Base-by-base conservation (phyloP, 2,113 vertebrate genomes). In the Taxidea taxus region DNA sequence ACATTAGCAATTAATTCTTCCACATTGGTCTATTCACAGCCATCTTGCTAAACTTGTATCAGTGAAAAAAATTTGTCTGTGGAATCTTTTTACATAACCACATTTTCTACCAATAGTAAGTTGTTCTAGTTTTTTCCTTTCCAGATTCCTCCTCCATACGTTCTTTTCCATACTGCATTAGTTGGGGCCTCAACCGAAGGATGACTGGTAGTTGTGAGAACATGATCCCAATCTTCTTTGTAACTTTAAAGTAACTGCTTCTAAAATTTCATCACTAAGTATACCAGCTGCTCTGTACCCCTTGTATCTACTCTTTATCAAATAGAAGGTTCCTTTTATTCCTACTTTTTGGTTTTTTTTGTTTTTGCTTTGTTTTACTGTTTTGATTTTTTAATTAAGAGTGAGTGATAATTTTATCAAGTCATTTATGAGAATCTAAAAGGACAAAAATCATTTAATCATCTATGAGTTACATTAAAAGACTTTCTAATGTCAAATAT, bases 351-450 rank as follows among this genome's bases (percentile, higher is more conserved):
- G 9, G 31, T 12, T 4, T 84, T 84, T 58, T 93, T 56, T 70
- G 15, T 74, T 60, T 62, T 62, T 64, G 16, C 47, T 86, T 70
- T 91, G 20, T 54, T 70, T 75, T 47, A 6, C 14, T n/a, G 2
- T 47, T 93, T 75, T 81, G 8, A 34, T 68, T 86, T 92, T 90
- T 90, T 51, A 74, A 80, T 72, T 14, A 85, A 86, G 34, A 97
- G 86, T 54, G 18, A 18, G 9, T 80, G 13, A 85, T n/a, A 68
- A 90, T 56, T 87, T 51, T 66, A 85, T 66, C 86, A 54, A 39
- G 3, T 86, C 90, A 29, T 85, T 92, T 86, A 66, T 74, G 51
- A 80, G 49, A 87, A 78, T 56, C 42, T 86, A 72, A 47, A 77
- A 77, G 15, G 74, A 77, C 42, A 47, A 77, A 77, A 77, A 77